Percentiles rank a stretch among this genome's conserved stretches.
phyloP scores from a whole-genome alignment of 35 echinoderm and acorn worm genomes.

The Patiria miniata region DNA sequence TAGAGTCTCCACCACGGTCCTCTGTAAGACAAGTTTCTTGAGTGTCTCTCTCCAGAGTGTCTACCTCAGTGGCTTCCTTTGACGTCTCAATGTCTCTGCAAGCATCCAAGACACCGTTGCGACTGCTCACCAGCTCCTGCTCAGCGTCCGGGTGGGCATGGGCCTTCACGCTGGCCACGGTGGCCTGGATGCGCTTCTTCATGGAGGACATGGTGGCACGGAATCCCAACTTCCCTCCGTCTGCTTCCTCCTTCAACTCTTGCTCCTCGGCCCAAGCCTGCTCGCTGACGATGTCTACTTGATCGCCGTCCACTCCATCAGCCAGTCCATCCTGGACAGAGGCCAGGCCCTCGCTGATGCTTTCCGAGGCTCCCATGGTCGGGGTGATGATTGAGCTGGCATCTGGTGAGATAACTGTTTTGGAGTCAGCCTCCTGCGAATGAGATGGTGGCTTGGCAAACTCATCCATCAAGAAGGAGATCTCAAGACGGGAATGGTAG shows the following conservation, averaged over 20 bases:
- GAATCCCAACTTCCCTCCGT: not conserved
- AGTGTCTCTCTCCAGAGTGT: too few relatives aligned
- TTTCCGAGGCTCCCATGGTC: constrained; percentile 46
- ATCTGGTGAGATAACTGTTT: constrained; percentile 10
- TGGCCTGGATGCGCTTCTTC: not conserved
- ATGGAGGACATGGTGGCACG: constrained; percentile 15
- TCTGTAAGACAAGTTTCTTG: too few relatives aligned
- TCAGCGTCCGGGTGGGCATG: not conserved
- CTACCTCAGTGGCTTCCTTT: too few relatives aligned
- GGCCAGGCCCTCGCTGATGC: constrained; percentile 58
- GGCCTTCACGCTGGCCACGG: not conserved
- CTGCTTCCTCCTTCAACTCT: not conserved
- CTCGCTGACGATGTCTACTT: not conserved
- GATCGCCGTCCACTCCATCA: not conserved
- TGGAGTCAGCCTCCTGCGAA: constrained; percentile 6
- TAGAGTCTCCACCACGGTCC: too few relatives aligned
- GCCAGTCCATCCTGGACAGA: not conserved
- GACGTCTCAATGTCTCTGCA: not conserved
- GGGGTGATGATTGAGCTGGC: not conserved
- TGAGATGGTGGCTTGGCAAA: constrained; percentile 66
- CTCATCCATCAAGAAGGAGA: constrained; percentile 85
- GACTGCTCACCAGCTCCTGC: not conserved
- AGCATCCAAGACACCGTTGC: not conserved
- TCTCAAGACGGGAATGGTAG: constrained; percentile 84
- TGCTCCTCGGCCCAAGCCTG: not conserved